Conservation (phyloP, 2,797 vertebrate species). For the Hydrolagus colliei region DNA sequence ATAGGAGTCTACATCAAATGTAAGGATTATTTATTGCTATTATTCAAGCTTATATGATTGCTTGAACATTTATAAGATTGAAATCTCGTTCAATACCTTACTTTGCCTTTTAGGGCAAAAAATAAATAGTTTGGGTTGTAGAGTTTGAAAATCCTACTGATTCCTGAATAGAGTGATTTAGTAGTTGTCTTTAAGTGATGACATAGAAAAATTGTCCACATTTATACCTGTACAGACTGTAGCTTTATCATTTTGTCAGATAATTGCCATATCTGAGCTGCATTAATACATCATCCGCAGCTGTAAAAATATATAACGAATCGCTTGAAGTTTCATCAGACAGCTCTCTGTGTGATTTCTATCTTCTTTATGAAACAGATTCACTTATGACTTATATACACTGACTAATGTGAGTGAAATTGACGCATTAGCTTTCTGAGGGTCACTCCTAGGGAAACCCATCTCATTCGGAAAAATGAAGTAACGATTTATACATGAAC, state of each 20-base stretch:
- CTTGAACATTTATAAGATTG: not conserved
- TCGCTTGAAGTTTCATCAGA: not conserved
- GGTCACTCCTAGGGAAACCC: not conserved
- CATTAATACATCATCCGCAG: not conserved
- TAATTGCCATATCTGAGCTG: not conserved
- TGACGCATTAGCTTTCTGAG: not conserved
- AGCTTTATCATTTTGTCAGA: slow-evolving; percentile 13
- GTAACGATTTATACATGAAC: not conserved
- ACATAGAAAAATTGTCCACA: not conserved
- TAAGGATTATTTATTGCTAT: too few relatives aligned
- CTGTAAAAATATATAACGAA: not conserved
- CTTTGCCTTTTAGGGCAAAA: not conserved
- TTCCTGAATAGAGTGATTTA: not conserved
- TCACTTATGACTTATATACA: not conserved
- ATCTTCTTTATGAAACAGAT: not conserved
- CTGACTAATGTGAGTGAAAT: not conserved
- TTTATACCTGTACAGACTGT: not conserved
- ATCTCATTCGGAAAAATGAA: not conserved
- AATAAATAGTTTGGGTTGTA: not conserved
- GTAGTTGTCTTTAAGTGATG: not conserved
- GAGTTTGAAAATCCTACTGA: too few relatives aligned
- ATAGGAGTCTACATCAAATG: too few relatives aligned
- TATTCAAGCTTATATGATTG: too few relatives aligned
- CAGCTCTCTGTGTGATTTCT: not conserved
- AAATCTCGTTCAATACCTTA: not conserved